A percentile compares a stretch with the other conserved stretches of the same genome.
Conservation (phyloP, 92 coral and sea anemone genomes). For the Scolanthus callimorphus region DNA sequence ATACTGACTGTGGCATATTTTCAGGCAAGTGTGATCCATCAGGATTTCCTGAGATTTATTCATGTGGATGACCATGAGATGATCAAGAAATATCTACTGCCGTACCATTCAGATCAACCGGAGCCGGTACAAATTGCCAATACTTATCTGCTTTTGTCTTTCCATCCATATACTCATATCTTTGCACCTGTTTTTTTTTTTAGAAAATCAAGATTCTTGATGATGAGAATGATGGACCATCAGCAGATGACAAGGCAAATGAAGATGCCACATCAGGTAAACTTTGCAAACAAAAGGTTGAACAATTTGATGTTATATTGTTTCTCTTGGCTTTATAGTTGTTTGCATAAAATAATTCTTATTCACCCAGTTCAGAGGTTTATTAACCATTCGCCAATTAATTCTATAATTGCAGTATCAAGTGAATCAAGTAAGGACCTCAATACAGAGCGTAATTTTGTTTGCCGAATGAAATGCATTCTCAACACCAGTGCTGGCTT, state of each 20-base stretch:
- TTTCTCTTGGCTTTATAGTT: too few species aligned
- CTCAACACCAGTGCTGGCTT: conserved; percentile 98
- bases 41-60: conserved; percentile 91
- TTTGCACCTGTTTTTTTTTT: conserved; percentile 3
- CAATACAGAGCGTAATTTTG: conserved; percentile 80
- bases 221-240: conserved; percentile 81
- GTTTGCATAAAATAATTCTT: too few species aligned
- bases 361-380: too few species aligned
- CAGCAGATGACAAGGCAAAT: conserved; percentile 16
- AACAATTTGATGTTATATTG: too few species aligned
- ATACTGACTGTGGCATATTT: too few species aligned
- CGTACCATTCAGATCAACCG: conserved; percentile 36
- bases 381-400: too few species aligned
- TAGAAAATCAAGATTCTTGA: conserved; percentile 94
- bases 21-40: conserved; percentile 97
- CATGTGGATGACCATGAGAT: conserved; percentile 93
- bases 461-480: conserved; percentile 93
- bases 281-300: too few species aligned
- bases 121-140: too few species aligned
- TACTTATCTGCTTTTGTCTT: too few species aligned
- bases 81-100: conserved; percentile 72
- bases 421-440: conserved; percentile 21
- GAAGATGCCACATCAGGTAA: conserved; percentile 35
- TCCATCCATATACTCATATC: too few species aligned
- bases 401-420: neutral